Conservation (phyloP, 1,140 invertebrate species). For the Drosophila sucinea region DNA sequence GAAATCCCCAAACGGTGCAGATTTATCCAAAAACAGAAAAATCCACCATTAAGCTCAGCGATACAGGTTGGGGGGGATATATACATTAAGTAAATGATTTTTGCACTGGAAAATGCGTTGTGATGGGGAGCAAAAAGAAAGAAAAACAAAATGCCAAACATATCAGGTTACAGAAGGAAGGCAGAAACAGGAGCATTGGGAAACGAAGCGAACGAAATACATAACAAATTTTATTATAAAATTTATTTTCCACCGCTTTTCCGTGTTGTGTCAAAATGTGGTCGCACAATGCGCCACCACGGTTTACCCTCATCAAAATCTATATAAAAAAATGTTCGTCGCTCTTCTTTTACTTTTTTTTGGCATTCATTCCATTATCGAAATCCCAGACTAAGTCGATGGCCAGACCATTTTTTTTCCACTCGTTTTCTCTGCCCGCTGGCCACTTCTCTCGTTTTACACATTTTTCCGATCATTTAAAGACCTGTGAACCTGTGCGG, state of each 20-base stretch:
- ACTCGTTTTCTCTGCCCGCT: not conserved
- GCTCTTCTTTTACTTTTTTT: slow-evolving; percentile 20
- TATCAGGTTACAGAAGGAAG: slow-evolving; percentile 62
- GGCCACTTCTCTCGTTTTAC: slow-evolving; percentile 34
- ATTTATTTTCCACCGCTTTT: slow-evolving; percentile 65
- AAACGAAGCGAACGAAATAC: slow-evolving; percentile 68
- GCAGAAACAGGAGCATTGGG: slow-evolving; percentile 20
- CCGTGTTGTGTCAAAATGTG: slow-evolving; percentile 71
- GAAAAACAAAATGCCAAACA: slow-evolving; percentile 56
- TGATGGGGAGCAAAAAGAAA: slow-evolving; percentile 22
- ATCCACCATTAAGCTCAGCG: slow-evolving; percentile 39
- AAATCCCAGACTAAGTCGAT: slow-evolving; percentile 76
- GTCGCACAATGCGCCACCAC: slow-evolving; percentile 46
- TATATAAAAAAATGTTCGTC: not conserved
- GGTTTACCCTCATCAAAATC: slow-evolving; percentile 75
- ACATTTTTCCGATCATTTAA: slow-evolving; percentile 47
- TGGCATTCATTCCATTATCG: slow-evolving; percentile 81
- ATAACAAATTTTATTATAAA: slow-evolving; percentile 82
- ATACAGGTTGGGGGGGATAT: slow-evolving; percentile 13
- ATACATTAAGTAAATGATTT: slow-evolving; percentile 79
- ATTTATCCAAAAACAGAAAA: slow-evolving; percentile 25
- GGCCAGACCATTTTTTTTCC: slow-evolving; percentile 32
- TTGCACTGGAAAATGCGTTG: slow-evolving; percentile 55
- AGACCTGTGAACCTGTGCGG: slow-evolving; percentile 33
- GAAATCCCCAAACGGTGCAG: slow-evolving; percentile 16